phyloP scores from a whole-genome alignment of 2,113 vertebrate species.

The Anhinga anhinga region DNA sequence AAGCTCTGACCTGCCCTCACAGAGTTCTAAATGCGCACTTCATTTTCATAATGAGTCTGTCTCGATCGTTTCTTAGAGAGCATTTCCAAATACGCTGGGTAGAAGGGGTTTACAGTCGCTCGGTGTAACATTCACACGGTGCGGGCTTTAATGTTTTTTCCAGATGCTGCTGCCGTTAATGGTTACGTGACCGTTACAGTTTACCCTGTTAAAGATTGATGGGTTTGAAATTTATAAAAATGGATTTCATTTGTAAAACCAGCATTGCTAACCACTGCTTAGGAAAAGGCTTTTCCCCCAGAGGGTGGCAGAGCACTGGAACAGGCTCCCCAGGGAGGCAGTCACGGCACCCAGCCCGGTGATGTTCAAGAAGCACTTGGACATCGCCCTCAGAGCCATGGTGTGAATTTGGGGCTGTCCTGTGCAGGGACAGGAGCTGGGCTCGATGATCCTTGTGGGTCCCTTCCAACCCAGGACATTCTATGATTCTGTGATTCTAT shows the following conservation, averaged over 20 bases:
- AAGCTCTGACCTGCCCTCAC: background rate
- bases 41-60: background rate
- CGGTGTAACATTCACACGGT: fast-evolving
- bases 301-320: too few relatives aligned
- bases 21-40: background rate
- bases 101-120: background rate
- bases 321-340: too few relatives aligned
- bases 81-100: fast-evolving
- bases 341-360: too few relatives aligned
- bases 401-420: too few relatives aligned
- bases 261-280: background rate
- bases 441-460: too few relatives aligned
- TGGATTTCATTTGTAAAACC: background rate
- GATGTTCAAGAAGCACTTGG: too few relatives aligned
- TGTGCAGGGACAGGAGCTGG: too few relatives aligned
- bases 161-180: background rate
- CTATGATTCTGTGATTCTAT: too few relatives aligned
- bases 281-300: too few relatives aligned
- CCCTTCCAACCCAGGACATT: too few relatives aligned
- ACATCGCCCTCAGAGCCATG: too few relatives aligned
- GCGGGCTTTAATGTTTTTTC: background rate
- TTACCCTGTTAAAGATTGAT: background rate
- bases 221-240: background rate
- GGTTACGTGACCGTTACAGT: fast-evolving
- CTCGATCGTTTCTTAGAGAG: background rate